Conservation (phyloP, 2,113 vertebrate species). For the Caracal caracal region DNA sequence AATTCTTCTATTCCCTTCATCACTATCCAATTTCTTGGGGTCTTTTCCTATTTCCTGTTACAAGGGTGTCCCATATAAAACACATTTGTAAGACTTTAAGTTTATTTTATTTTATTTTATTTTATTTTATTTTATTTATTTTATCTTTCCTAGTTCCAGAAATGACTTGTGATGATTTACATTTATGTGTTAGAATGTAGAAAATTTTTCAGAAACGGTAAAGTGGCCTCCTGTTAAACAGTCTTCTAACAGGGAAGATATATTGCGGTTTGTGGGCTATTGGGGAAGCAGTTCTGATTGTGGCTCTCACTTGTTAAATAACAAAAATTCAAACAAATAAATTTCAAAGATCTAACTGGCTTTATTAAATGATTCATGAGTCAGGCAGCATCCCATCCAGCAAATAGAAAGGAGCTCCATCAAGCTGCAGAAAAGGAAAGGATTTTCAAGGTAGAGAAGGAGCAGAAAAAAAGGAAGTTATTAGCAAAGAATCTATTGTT, state of each 20-base stretch:
- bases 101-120: slow-evolving; percentile 35
- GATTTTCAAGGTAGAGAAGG: neutral
- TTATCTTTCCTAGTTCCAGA: neutral
- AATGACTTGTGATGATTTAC: slow-evolving; percentile 7
- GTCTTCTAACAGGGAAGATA: neutral
- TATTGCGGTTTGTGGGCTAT: neutral
- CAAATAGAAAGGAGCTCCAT: neutral
- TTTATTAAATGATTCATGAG: neutral
- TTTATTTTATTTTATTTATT: slow-evolving; percentile 53
- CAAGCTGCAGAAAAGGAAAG: neutral
- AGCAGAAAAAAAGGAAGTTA: neutral
- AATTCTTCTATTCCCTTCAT: neutral
- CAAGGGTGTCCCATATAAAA: neutral
- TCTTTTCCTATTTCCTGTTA: neutral
- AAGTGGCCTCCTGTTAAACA: neutral
- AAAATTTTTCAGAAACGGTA: slow-evolving; percentile 14
- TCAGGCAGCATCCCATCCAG: neutral
- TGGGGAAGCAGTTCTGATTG: neutral
- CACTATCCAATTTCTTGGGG: neutral
- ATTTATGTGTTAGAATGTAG: neutral
- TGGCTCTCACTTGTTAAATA: neutral
- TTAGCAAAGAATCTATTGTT: neutral
- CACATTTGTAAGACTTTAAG: neutral
- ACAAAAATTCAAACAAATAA: neutral
- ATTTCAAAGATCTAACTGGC: neutral